phyloP scores from a whole-genome alignment of 2,888 invertebrate species.

The Argyresthia albistria region DNA sequence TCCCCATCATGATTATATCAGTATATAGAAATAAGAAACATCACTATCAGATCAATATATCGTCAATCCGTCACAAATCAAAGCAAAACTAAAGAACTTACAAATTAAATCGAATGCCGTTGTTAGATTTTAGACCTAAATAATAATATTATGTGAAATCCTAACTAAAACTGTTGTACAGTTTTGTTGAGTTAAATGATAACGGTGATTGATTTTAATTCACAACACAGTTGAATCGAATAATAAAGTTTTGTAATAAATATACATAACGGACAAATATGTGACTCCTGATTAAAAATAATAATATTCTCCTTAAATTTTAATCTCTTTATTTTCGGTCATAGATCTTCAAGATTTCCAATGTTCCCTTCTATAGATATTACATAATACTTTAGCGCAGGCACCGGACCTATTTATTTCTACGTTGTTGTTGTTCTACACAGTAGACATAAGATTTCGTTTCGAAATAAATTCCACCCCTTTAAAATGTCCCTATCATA shows the following conservation, averaged over 20 bases:
- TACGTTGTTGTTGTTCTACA: constrained; percentile 66
- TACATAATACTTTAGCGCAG: constrained; percentile 18
- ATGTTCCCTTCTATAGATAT: neutral
- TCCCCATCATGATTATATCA: neutral
- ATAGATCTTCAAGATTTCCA: neutral
- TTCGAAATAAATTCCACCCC: constrained; percentile 65
- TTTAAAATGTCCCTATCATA: constrained; percentile 11
- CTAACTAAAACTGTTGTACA: constrained; percentile 63
- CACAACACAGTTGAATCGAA: constrained; percentile 38
- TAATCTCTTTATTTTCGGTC: neutral
- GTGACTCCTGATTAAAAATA: neutral
- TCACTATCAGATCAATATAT: constrained; percentile 53
- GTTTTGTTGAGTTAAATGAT: constrained; percentile 39
- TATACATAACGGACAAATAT: constrained; percentile 12
- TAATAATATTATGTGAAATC: constrained; percentile 51
- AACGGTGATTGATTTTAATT: constrained; percentile 37
- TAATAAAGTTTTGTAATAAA: constrained; percentile 23
- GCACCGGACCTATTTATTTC: constrained; percentile 36
- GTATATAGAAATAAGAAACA: constrained; percentile 15
- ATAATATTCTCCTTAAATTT: neutral
- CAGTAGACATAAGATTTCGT: constrained; percentile 69
- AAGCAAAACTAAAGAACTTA: constrained; percentile 70
- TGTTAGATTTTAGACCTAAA: constrained; percentile 56
- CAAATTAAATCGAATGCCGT: constrained; percentile 48
- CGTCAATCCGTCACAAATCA: constrained; percentile 57